phyloP scores from a whole-genome alignment of 2,113 vertebrate genomes.

The Apodemus sylvaticus region DNA sequence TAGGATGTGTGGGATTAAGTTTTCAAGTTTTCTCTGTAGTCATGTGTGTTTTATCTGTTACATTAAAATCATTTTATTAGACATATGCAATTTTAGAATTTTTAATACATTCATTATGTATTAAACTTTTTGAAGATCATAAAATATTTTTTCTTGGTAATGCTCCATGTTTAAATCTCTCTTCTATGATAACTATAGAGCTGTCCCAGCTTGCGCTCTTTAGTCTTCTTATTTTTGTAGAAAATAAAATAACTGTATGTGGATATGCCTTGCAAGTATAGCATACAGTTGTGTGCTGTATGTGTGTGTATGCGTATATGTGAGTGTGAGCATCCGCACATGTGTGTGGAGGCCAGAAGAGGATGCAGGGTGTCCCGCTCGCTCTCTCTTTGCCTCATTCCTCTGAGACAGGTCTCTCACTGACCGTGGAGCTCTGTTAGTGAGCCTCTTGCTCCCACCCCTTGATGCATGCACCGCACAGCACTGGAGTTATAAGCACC shows the following conservation, averaged over 20 bases:
- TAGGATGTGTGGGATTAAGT: neutral
- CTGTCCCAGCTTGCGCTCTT: neutral
- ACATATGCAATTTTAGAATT: neutral
- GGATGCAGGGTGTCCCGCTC: neutral
- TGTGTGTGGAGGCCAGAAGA: neutral
- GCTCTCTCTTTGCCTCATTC: neutral
- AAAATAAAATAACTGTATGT: neutral
- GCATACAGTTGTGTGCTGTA: neutral
- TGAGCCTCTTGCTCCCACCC: neutral
- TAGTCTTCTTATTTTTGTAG: neutral
- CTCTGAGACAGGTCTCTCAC: neutral
- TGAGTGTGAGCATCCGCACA: neutral
- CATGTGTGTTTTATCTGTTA: neutral
- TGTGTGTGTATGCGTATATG: neutral
- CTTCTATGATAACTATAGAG: neutral
- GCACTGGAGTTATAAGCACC: neutral
- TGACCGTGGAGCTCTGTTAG: neutral
- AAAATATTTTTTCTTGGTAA: neutral
- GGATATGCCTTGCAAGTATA: neutral
- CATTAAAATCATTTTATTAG: constrained; percentile 15
- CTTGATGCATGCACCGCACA: neutral
- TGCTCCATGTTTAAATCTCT: neutral
- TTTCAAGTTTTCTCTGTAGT: neutral
- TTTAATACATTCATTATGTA: neutral
- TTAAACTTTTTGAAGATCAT: constrained; percentile 26